These are phyloP conservation scores for Mythimna loreyi DNA, from an alignment of 2,888 invertebrate species.

Conservation along the genomic window DNA sequence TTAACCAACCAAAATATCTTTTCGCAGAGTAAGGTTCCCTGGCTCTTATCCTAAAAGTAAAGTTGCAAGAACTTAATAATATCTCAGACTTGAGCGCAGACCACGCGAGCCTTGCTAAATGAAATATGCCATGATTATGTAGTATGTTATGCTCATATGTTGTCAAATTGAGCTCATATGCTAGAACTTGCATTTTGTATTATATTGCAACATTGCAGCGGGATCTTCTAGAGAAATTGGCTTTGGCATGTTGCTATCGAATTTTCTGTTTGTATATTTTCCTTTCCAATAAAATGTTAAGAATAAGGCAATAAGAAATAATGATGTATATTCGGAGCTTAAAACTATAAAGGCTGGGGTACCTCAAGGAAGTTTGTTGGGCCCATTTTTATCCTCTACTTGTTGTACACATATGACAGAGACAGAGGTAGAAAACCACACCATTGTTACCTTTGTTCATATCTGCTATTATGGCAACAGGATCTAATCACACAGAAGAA, in stretches of 20 bases:
- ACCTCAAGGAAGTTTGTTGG: too few relatives aligned
- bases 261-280: neutral
- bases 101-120: conserved; percentile 63
- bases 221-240: conserved; percentile 21
- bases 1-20: neutral
- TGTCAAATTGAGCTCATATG: conserved; percentile 58
- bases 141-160: conserved; percentile 34
- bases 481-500: too few relatives aligned
- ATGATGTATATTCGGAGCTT: too few relatives aligned
- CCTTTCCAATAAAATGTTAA: too few relatives aligned
- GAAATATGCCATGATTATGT: conserved; percentile 65
- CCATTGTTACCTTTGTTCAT: too few relatives aligned
- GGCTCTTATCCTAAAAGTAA: conserved; percentile 53
- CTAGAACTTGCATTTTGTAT: conserved; percentile 41
- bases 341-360: too few relatives aligned
- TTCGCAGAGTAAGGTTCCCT: neutral
- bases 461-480: too few relatives aligned
- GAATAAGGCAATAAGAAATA: too few relatives aligned
- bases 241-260: neutral
- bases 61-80: conserved; percentile 65
- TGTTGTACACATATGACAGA: too few relatives aligned
- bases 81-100: conserved; percentile 58
- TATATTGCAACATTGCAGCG: conserved; percentile 29
- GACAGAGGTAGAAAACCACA: too few relatives aligned
- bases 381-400: too few relatives aligned